Base-by-base conservation (phyloP, 2,888 invertebrate genomes). In the Chelonus formosanus region DNA sequence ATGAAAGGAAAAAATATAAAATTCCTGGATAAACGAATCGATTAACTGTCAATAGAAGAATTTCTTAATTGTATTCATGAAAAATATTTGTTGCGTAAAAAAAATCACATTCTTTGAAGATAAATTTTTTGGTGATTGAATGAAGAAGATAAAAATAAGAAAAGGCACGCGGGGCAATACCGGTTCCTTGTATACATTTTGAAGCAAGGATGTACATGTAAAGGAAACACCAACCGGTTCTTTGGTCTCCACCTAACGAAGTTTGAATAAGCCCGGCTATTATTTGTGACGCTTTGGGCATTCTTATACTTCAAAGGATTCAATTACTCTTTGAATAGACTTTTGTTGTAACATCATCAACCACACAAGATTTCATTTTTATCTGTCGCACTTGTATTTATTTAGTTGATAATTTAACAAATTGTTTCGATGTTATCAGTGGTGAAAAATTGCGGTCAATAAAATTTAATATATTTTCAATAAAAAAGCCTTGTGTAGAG, bases 231-330 rank as follows among this genome's bases (percentile, higher is more conserved):
- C 44, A 50, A 66, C 66, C 61, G 62, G 66, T 66, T 62, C 48
- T 53, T 59, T 67, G 50, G 47, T 59, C 64, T 62, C 67, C 65
- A 67, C 70, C 70, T 76, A 77, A 78, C 74, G 71, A 78, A 77
- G 70, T 71, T 72, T 77, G 74, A 78, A 78, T 78, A 75, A 73
- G 72, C 65, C 70, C 70, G 70, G 70, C 52, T 57, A 64, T 64
- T 57, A 64, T 58, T 57, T 56, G 40, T 40, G 45, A 64, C 57
- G 55, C 56, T 60, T 52, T 35, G 56, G 50, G 20, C 55, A 61
- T 47, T 63, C 40, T 55, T 55, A 62, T 54, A 44, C 54, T 47
- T 43, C 44, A 56, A 62, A 61, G 56, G 44, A 66, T 66, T 66
- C 62, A 66, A 66, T 66, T 66, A 66, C 48, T 45, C 47, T 47